Conservation (phyloP, 1,140 invertebrate species). For the Lerema accius region DNA sequence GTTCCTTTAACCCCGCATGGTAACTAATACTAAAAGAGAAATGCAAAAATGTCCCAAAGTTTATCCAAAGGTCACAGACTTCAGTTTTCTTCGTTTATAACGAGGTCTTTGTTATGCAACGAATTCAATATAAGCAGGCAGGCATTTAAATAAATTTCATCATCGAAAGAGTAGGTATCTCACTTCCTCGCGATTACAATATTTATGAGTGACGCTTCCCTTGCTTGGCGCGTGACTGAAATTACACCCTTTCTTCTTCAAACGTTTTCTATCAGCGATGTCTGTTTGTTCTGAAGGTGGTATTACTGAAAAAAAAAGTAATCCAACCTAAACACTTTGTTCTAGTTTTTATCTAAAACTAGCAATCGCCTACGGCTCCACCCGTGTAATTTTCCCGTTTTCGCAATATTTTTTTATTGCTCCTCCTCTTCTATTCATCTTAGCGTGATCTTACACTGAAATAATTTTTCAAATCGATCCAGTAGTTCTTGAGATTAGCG, state of each 20-base stretch:
- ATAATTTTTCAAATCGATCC: too few relatives aligned
- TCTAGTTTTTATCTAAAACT: too few relatives aligned
- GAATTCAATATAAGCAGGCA: constrained; percentile 49
- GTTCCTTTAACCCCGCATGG: too few relatives aligned
- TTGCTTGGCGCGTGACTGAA: constrained; percentile 63
- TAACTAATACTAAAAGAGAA: too few relatives aligned
- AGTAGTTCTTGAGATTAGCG: too few relatives aligned
- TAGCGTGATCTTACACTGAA: too few relatives aligned
- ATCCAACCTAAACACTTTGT: too few relatives aligned
- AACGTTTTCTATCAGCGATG: constrained; percentile 46
- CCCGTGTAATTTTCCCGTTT: too few relatives aligned
- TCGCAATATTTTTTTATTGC: too few relatives aligned
- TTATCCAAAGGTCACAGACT: background rate
- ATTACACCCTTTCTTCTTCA: constrained; percentile 63
- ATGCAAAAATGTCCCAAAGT: background rate
- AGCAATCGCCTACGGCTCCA: too few relatives aligned
- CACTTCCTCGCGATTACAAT: constrained; percentile 63
- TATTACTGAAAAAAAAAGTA: background rate
- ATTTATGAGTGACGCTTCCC: constrained; percentile 61
- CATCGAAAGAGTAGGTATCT: constrained; percentile 40
- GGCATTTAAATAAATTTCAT: constrained; percentile 68
- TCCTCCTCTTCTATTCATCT: too few relatives aligned
- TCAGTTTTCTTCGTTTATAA: background rate
- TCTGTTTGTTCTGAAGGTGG: constrained; percentile 4
- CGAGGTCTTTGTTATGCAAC: constrained; percentile 34